Base-by-base conservation (phyloP, 2,888 invertebrate genomes). In the Seladonia tumulorum region DNA sequence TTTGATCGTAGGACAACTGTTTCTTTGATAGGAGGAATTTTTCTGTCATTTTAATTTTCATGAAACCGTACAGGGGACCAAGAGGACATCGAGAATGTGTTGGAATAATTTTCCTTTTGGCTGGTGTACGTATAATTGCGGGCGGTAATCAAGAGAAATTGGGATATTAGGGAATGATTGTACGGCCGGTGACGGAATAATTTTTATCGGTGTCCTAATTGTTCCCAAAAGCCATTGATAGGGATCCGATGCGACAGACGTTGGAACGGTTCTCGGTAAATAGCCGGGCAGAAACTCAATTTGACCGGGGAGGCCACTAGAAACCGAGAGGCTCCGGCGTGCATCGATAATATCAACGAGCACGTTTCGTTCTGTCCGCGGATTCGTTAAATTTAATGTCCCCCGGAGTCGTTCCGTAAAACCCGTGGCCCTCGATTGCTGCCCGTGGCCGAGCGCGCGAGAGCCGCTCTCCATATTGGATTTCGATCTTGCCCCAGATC, bases 381-480 rank as follows among this genome's bases (percentile, higher is more conserved):
- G 81, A 83, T 87, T 86, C 82, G 89, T 92, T 91, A 93, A 93
- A 92, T 92, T 92, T 91, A 92, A 93, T 89, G 89, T 89, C 88
- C 80, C 87, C 79, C 82, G 76, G n/a, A 12, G 63, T 63, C 29
- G 86, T 84, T 84, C 72, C 87, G 89, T 91, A 93, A 93, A 91
- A 92, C 89, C 81, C 79, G 73, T 83, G 70, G 66, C 57, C 57
- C 82, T 66, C 81, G 79, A 87, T 83, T 77, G 81, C 70, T n/a
- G 12, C 63, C 63, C 16, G 57, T 39, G 70, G 18, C 57, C 66
- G 72, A 49, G 74, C 79, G 76, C 71, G 47, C 60, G 72, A 49
- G 74, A 76, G 78, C 71, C 35, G 70, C 75, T 81, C 68, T 77
- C 47, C 78, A 49, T 87, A 90, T 88, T 86, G 85, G 87, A 84